Evolutionary conservation across 1,140 invertebrate species (phyloP), one percentile per base, ranked within the genome.

Genomic region (Hyles vespertilio): DNA sequence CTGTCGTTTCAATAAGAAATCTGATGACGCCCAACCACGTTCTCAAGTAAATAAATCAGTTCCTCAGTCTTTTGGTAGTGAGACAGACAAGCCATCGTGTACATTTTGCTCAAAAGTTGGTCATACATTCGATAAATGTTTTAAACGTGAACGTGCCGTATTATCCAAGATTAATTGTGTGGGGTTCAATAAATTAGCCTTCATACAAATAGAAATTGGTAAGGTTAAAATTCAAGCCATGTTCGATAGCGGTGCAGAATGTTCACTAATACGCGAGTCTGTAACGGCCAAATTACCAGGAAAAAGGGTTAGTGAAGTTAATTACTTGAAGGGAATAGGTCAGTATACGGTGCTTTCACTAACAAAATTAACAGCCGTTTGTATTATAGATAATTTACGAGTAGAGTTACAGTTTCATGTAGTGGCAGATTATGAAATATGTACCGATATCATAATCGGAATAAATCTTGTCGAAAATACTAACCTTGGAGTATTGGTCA

Each of bases 101-200:
- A 59, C 11, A 22, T 61, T 50, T 45, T 61, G 34, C 32, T 52
- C 63, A 48, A 59, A n/a, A 11, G 5, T 40, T 9, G 56, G 63
- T 46, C 63, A 71, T 44, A 65, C 65, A n/a, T 70, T 59, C 55
- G 70, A 73, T 11, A 62, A 40, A 7, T 73, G 71, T 40, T 68
- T 50, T 33, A 56, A 49, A 8, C 63, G 70, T 0, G 51, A 70
- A 54, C 46, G 46, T 0, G 40, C 51, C 10, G 32, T 68, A 45
- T 11, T 36, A 4, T 67, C 68, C 10, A 73, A 68, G 33, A 48
- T 61, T 5, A 36, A 36, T 36, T 36, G 7, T 7, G 7, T 36
- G 7, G 6, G 59, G 6, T 5, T n/a, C 5, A 5, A 5, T 47
- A 47, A 22, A 47, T 47, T 47, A 47, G n/a, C 3, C 7, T 36